Base-by-base conservation (phyloP, 2,113 vertebrate genomes). In the Sminthopsis crassicaudata region DNA sequence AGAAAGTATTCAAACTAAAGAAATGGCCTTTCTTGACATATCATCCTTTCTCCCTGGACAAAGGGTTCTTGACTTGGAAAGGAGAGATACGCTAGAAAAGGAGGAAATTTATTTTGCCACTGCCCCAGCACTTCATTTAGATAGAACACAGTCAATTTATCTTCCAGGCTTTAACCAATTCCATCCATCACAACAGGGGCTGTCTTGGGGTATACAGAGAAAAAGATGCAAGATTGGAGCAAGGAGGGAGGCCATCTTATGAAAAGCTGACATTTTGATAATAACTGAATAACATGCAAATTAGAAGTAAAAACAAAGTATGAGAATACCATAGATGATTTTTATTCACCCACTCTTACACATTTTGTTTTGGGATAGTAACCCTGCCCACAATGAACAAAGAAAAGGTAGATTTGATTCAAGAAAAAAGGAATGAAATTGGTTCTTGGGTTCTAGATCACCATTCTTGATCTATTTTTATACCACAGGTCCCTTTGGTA, bases 291-390 rank as follows among this genome's bases (percentile, higher is more conserved):
- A 92, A 76, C 51, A 92, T 48, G 53, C 46, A 94, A 94, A 94
- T 91, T 11, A 93, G 92, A 94, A 94, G 67, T 90, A 67, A 57
- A 93, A 88, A 27, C 60, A 94, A n/a, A 91, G 0, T 19, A 95
- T 52, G 51, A 36, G 22, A 19, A 11, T 48, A 26, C 8, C 46
- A 90, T 4, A 50, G 89, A 11, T 6, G 54, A 16, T 92, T 88
- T 9, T 57, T 48, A 90, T 55, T 8, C 14, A 89, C 67, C 91
- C 25, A 25, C 88, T 92, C 92, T 36, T 1, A 57, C 6, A 57
- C 6, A 0, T 42, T 25, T n/a, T 93, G 50, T 90, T 92, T 51
- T 30, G 16, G 84, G 90, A 46, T 5, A 8, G 5, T 46, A 52
- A 48, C 2, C 51, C 30, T 89, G 53, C 53, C 92, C 27, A 22